Base-by-base conservation (phyloP, 2,888 invertebrate genomes). In the Phyllotreta striolata region DNA sequence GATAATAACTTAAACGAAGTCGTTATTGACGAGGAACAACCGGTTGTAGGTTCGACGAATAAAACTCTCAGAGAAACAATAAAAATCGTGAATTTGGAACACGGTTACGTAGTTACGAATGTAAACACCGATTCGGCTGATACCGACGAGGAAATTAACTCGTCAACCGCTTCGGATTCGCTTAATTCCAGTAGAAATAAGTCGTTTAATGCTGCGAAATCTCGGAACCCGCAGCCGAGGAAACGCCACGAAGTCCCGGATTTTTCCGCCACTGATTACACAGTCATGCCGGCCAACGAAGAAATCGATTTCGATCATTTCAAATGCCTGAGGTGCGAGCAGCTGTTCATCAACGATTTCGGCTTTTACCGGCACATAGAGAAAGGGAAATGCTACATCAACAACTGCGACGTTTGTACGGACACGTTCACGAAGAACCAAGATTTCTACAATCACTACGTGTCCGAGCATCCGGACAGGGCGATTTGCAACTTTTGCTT, bases 401-500 rank as follows among this genome's bases (percentile, higher is more conserved):
- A 81, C 65, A 80, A 78, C 67, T 81, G 81, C 68, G 81, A 81
- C 64, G 78, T 78, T 1, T 81, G 81, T 62, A 71, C 72, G 3
- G 73, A 75, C 1, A 78, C 76, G 0, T 81, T 81, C 56, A 70
- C 64, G 3, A 78, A 76, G 62, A 81, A 81, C 67, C 77, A 76
- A 57, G 79, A 79, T 1, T 81, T 81, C 69, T 78, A 78, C 56
- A 72, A 74, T 13, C 81, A 81, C 65, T 81, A 81, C 63, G 62
- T 78, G 0, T 66, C 69, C 0, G 74, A 76, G 13, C 81, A 81
- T 68, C 76, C 78, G 0, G 81, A 81, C 55, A 72, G 81, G 3
- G 81, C 81, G 1, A 78, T 81, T 54, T 81, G 81, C 63, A 78
- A 81, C 66, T 81, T 81, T 62, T 82, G 82, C 68, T 81, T 80